These are phyloP conservation scores for Microctenopoma stevenorrisi DNA, from an alignment of 2,797 vertebrate genomes.

Conservation along the genomic window DNA sequence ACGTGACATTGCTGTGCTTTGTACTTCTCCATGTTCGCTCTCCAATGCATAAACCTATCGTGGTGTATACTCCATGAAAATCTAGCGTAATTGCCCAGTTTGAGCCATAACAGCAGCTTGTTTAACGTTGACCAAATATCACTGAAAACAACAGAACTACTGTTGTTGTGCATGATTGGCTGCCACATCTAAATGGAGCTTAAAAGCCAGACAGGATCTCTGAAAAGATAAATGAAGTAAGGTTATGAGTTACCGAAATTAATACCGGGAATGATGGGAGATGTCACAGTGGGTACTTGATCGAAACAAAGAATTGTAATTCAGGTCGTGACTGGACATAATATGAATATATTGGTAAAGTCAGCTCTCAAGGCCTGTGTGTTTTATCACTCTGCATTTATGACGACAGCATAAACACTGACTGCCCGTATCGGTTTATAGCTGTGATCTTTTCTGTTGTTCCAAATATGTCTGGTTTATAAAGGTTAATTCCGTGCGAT, in stretches of 20 bases:
- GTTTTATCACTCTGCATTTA: constrained; percentile 13
- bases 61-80: neutral
- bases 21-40: constrained; percentile 25
- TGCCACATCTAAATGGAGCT: too few relatives aligned
- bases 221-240: too few relatives aligned
- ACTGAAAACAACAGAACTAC: neutral
- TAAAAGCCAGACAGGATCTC: too few relatives aligned
- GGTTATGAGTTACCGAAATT: too few relatives aligned
- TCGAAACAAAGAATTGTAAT: too few relatives aligned
- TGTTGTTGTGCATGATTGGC: neutral
- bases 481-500: constrained; percentile 27
- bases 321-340: too few relatives aligned
- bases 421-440: constrained; percentile 6
- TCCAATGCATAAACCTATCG: constrained; percentile 8
- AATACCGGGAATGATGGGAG: too few relatives aligned
- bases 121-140: neutral
- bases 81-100: neutral
- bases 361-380: neutral
- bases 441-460: constrained; percentile 6
- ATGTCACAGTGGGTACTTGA: too few relatives aligned
- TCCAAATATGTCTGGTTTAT: constrained; percentile 6
- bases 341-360: too few relatives aligned
- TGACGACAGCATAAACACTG: neutral
- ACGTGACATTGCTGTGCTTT: constrained; percentile 12
- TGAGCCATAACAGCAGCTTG: neutral